Conservation (phyloP, 2,797 vertebrate genomes). For the Dicrostonyx torquatus region DNA sequence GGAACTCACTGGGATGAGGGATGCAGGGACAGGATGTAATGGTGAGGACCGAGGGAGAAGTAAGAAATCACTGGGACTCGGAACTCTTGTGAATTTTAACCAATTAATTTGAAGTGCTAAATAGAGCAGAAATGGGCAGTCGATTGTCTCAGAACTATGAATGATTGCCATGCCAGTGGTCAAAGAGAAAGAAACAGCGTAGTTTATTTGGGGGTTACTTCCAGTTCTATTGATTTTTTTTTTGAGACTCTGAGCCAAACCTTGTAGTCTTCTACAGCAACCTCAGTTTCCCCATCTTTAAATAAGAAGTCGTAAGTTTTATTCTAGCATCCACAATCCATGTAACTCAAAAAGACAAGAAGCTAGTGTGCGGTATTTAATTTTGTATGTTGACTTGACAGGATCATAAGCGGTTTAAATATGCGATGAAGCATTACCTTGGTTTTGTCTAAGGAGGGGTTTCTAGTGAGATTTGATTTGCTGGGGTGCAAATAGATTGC, state of each 20-base stretch:
- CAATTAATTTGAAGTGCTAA: background rate
- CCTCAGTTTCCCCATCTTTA: constrained; percentile 8
- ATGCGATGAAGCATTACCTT: background rate
- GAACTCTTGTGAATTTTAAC: background rate
- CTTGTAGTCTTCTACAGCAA: background rate
- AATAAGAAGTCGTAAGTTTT: background rate
- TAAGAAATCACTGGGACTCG: background rate
- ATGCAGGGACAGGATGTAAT: background rate
- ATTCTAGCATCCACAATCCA: background rate
- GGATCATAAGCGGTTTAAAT: background rate
- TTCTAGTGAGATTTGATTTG: background rate
- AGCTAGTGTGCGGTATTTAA: background rate
- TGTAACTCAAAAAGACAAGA: background rate
- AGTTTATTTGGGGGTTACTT: background rate
- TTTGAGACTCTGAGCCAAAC: background rate
- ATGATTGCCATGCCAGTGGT: background rate
- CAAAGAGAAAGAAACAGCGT: background rate
- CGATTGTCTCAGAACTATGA: constrained; percentile 1
- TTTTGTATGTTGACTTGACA: background rate
- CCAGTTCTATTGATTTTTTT: background rate
- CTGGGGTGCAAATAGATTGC: background rate
- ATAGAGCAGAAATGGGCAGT: background rate
- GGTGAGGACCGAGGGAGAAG: background rate
- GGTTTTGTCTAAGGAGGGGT: background rate
- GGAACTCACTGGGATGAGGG: too few relatives aligned